Base-by-base conservation (phyloP, 37 sponge, comb jelly and placozoan genomes). In the Halisarca cf. caerulea region DNA sequence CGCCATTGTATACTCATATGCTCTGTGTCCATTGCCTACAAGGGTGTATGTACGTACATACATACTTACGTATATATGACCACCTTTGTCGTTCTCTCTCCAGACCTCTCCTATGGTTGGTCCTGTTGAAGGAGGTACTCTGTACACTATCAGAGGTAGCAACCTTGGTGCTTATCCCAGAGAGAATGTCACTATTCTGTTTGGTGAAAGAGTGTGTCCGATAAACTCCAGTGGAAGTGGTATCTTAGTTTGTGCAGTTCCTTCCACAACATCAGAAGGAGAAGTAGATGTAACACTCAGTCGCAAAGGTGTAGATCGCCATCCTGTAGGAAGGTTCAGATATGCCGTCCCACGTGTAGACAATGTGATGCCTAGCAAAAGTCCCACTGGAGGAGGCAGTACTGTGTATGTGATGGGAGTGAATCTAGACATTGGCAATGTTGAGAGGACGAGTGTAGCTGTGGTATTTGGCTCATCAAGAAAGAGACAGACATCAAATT, bases 111-210 rank as follows among this genome's bases (percentile, higher is more conserved):
- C 96, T n/a, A 84, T 8, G n/a, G 69, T 82, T 77, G 94, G 94
- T 35, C 94, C 97, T 14, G 51, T 84, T 79, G 61, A 53, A 4
- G 97, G 97, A 18, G 94, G 97, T 27, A 96, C 97, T 17, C 53
- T 32, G 11, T 34, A 90, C 38, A 91, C 91, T 6, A 89, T 96
- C 55, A 80, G n/a, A 24, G 97, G 97, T 17, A 64, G 66, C 6
- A 93, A 96, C 64, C 89, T 96, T 17, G 97, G 94, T 40, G 88
- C 80, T 1, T 30, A 70, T 8, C 53, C 69, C 36, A 33, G 59
- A 23, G 86, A 93, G 32, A 89, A 90, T 33, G 68, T 40, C 39
- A 73, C 39, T 33, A 84, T 96, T 28, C 73, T 60, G 32, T 78
- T 95, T 1, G 91, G 69, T 2, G 89, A 61, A 25, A 82, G 53